These are phyloP conservation scores for Apis laboriosa DNA, from an alignment of 1,140 invertebrate genomes.

Conservation along the genomic window DNA sequence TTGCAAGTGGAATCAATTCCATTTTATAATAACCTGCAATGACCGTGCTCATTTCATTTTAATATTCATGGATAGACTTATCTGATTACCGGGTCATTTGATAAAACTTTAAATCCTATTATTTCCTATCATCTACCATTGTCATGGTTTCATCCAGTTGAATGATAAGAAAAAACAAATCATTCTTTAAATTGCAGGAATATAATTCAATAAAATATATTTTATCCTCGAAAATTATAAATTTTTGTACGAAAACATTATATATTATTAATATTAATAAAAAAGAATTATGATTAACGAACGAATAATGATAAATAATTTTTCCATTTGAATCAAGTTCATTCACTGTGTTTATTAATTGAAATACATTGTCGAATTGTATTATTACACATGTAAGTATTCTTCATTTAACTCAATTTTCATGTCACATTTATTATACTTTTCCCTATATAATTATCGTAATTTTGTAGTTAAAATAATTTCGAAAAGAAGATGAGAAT, in stretches of 20 bases:
- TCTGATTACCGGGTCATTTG: slow-evolving; percentile 41
- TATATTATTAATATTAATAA: too few species aligned
- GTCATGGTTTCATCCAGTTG: neutral
- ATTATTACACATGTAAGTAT: neutral
- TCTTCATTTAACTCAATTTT: neutral
- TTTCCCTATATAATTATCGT: neutral
- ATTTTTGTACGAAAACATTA: too few species aligned
- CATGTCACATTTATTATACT: neutral
- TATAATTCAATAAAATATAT: neutral
- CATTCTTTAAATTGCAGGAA: neutral
- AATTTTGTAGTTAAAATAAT: neutral
- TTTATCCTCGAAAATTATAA: neutral
- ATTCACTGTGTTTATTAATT: neutral
- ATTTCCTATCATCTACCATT: neutral
- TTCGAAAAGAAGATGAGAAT: neutral
- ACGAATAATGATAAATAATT: neutral
- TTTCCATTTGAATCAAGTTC: neutral
- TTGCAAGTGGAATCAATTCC: slow-evolving; percentile 7
- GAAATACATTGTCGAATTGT: neutral
- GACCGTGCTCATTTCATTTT: slow-evolving; percentile 15
- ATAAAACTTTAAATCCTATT: slow-evolving; percentile 14
- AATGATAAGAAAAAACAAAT: neutral
- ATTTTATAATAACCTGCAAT: slow-evolving; percentile 28
- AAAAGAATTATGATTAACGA: neutral
- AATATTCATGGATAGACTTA: slow-evolving; percentile 17